These are phyloP conservation scores for Sturnus vulgaris DNA, from an alignment of 2,113 vertebrate genomes.

Conservation along the genomic window DNA sequence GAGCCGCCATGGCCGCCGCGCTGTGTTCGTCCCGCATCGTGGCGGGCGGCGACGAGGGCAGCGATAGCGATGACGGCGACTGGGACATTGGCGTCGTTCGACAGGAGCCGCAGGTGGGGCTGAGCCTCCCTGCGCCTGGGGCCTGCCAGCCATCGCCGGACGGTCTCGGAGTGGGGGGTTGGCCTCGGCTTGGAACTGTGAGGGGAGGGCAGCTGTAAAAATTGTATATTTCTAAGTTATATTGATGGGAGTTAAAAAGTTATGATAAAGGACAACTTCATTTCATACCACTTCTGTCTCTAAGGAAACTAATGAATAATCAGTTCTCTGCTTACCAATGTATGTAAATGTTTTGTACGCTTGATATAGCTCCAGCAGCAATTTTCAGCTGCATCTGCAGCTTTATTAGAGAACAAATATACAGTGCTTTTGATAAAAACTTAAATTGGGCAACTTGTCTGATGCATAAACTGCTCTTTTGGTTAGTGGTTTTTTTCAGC, in stretches of 20 bases:
- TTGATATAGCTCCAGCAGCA: background rate
- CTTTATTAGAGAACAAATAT: background rate
- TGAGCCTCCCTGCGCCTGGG: rapidly evolving
- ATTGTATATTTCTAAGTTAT: background rate
- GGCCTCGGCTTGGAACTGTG: background rate
- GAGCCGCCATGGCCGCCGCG: rapidly evolving
- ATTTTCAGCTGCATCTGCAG: background rate
- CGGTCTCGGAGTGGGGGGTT: too few relatives aligned
- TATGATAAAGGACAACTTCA: rapidly evolving
- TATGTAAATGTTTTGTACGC: background rate
- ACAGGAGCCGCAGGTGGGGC: constrained; percentile 29
- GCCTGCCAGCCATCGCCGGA: background rate
- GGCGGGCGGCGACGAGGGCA: constrained; percentile 64
- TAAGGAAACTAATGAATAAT: background rate
- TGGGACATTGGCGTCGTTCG: constrained; percentile 66
- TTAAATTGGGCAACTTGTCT: background rate
- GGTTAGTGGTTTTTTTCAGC: background rate
- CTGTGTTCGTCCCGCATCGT: rapidly evolving
- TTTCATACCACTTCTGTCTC: background rate
- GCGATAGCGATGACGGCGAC: constrained; percentile 64
- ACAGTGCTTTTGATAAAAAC: background rate
- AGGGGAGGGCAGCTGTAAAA: background rate
- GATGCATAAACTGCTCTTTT: background rate
- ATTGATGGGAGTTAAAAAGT: background rate
- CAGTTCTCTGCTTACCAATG: rapidly evolving